A percentile compares a stretch with the other conserved stretches of the same genome.
phyloP scores from a whole-genome alignment of 2,113 vertebrate species.

The Leptobrachium leishanense region DNA sequence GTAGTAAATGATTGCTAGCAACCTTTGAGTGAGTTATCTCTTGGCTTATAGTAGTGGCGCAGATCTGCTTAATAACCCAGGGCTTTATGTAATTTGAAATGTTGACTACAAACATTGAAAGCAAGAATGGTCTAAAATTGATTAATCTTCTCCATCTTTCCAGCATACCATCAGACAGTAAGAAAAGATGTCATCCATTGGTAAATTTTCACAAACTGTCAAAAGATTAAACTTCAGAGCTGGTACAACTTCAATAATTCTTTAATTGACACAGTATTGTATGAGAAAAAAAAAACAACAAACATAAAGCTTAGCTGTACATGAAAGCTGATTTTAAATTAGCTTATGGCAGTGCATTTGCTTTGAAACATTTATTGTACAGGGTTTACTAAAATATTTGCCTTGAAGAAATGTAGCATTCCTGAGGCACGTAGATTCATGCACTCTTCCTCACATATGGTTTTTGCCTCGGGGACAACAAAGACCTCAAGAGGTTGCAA shows the following conservation, averaged over 20 bases:
- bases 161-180: background rate
- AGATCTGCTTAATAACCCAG: too few relatives aligned
- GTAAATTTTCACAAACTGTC: background rate
- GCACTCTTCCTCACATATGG: conserved; percentile 44
- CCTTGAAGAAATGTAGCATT: conserved; percentile 58
- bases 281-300: conserved; percentile 7
- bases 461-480: conserved; percentile 30
- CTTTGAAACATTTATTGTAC: conserved; percentile 54
- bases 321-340: conserved; percentile 11
- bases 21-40: too few relatives aligned
- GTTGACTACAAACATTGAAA: too few relatives aligned
- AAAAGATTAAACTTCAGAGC: conserved; percentile 22
- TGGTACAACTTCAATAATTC: conserved; percentile 12
- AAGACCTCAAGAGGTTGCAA: conserved; percentile 43
- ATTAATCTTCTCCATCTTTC: background rate
- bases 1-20: too few relatives aligned
- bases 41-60: too few relatives aligned
- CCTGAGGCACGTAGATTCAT: conserved; percentile 63
- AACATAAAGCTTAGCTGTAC: background rate
- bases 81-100: too few relatives aligned
- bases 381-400: conserved; percentile 59
- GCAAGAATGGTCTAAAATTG: too few relatives aligned
- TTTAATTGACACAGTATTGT: conserved; percentile 27
- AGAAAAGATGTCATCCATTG: background rate
- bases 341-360: conserved; percentile 35